Evolutionary conservation across 2,888 invertebrate genomes (phyloP), one percentile per base, ranked within the genome.

Genomic region (Molanna angustata): DNA sequence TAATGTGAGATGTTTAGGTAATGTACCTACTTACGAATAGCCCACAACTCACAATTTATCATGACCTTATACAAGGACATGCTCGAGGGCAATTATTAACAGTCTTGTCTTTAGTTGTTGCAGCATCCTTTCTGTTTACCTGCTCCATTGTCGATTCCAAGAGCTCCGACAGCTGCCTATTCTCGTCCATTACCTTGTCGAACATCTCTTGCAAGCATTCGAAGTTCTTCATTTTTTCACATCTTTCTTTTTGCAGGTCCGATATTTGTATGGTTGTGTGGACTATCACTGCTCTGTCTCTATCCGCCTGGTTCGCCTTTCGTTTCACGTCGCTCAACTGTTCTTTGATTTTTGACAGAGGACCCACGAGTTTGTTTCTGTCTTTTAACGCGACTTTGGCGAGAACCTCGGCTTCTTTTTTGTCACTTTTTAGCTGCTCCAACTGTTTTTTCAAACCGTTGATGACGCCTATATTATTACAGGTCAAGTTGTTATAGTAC

Each of bases 401-500:
- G 39, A 74, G 64, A 60, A 90, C 80, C 64, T 92, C 91, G 14
- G 92, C 88, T 60, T 90, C 83, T 63, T 84, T 86, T 62, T 86
- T 84, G 47, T 86, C 72, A 45, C 83, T 79, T 64, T 88, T 86
- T 80, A 90, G 84, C 64, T 89, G 87, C 63, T 90, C 89, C 81
- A 75, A 74, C 62, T 75, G 73, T 22, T 64, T 84, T 76, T 94
- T 95, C 37, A 92, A 72, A 58, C 85, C 86, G 63, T 85, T 84
- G 44, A 92, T 90, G n/a, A 91, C 71, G 0, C 93, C 90, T 60
- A 96, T 76, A 71, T 95, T 96, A 69, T 95, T 95, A 9, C 93
- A 74, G 0, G 94, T 94, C 48, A 96, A 94, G 64, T 94, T 93
- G 64, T 94, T 94, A 66, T 95, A 96, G 72, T 95, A 96, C 69